These are phyloP conservation scores for Holothuria scabra DNA, from an alignment of 53 echinoderm and acorn worm species.

Conservation along the genomic window DNA sequence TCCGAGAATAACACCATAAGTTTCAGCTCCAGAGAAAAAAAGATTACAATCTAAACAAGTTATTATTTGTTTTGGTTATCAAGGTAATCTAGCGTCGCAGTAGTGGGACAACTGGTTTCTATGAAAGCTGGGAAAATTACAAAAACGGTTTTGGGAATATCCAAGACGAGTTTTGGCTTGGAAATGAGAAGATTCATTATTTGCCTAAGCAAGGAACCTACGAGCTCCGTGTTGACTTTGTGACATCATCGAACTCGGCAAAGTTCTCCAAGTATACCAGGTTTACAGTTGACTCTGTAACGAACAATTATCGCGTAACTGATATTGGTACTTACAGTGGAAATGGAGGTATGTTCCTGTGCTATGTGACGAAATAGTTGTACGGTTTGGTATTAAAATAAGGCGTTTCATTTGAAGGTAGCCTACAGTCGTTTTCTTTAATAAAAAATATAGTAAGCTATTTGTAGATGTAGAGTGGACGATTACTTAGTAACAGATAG, in stretches of 20 bases:
- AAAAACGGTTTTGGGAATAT: conserved; percentile 1
- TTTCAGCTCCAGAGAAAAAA: too few relatives aligned
- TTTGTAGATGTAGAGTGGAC: too few relatives aligned
- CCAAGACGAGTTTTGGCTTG: conserved; percentile 3
- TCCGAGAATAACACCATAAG: too few relatives aligned
- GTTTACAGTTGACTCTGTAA: not conserved
- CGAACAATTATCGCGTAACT: not conserved
- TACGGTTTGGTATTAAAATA: too few relatives aligned
- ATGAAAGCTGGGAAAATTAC: not conserved
- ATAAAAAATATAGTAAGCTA: too few relatives aligned
- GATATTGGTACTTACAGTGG: conserved; percentile 1
- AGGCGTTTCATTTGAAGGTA: too few relatives aligned
- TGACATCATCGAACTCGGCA: not conserved
- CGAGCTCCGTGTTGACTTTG: conserved; percentile 1
- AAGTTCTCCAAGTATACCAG: not conserved
- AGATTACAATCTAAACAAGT: too few relatives aligned
- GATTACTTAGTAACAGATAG: too few relatives aligned
- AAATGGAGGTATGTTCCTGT: not conserved
- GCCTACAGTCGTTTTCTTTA: too few relatives aligned
- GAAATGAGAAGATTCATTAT: conserved; percentile 19
- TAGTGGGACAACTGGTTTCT: not conserved
- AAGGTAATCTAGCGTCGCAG: conserved; percentile 7
- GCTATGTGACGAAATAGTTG: too few relatives aligned
- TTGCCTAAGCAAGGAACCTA: not conserved
- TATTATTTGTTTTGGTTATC: too few relatives aligned